phyloP scores from a whole-genome alignment of 2,888 invertebrate species.

The Ophion costatus region DNA sequence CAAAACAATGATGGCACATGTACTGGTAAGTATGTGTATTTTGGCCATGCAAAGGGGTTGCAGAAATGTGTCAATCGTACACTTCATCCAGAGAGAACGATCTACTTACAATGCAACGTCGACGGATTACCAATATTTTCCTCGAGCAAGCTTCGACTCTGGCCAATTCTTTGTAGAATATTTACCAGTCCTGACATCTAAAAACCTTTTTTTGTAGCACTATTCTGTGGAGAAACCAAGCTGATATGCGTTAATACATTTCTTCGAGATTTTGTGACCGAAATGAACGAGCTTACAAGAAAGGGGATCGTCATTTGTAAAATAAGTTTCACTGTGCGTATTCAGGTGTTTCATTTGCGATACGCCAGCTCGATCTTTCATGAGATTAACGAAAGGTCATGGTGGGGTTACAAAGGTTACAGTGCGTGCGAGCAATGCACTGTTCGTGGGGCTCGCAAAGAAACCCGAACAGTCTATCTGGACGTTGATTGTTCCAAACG shows the following conservation, averaged over 20 bases:
- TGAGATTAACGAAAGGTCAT: slow-evolving; percentile 57
- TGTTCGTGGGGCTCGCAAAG: slow-evolving; percentile 12
- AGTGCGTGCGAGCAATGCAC: slow-evolving; percentile 57
- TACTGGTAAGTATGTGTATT: slow-evolving; percentile 59
- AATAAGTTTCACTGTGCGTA: slow-evolving; percentile 23
- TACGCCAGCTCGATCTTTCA: slow-evolving; percentile 55
- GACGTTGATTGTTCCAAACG: slow-evolving; percentile 16
- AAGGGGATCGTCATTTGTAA: slow-evolving; percentile 36
- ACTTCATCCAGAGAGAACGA: slow-evolving; percentile 48
- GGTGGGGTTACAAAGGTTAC: too few species aligned
- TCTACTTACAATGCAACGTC: slow-evolving; percentile 58
- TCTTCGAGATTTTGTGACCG: slow-evolving; percentile 55
- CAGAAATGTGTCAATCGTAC: slow-evolving; percentile 47
- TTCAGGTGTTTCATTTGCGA: slow-evolving; percentile 58
- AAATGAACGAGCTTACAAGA: slow-evolving; percentile 45
- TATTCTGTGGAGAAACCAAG: slow-evolving; percentile 58
- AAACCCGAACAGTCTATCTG: slow-evolving; percentile 34
- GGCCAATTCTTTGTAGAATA: slow-evolving; percentile 61
- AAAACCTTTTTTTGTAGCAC: slow-evolving; percentile 50
- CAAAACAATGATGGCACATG: not conserved
- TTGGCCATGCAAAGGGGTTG: slow-evolving; percentile 49
- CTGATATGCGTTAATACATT: slow-evolving; percentile 39
- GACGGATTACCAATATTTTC: slow-evolving; percentile 59
- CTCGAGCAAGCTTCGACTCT: slow-evolving; percentile 60
- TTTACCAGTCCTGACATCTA: slow-evolving; percentile 40